Conservation (phyloP, 35 echinoderm and acorn worm genomes). For the Apostichopus japonicus region DNA sequence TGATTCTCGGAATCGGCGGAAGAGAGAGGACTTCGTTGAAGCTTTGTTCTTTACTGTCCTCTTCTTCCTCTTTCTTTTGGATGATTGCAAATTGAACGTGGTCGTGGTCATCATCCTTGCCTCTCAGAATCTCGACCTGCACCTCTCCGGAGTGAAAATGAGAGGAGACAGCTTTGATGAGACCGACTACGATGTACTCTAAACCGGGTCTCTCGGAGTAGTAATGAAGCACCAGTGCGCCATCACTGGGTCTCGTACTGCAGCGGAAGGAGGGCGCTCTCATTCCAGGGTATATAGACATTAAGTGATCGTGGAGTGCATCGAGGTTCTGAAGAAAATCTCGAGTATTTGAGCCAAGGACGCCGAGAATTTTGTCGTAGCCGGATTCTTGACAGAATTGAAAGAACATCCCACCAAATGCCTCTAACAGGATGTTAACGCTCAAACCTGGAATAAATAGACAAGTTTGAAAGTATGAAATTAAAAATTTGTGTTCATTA, state of each 20-base stretch:
- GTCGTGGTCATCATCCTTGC: conserved; percentile 83
- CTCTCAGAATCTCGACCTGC: conserved; percentile 81
- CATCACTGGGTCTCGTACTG: conserved; percentile 83
- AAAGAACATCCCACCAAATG: conserved; percentile 92
- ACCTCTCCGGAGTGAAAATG: conserved; percentile 81
- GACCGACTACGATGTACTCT: conserved; percentile 89
- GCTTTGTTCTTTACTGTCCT: conserved; percentile 32
- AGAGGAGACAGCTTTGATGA: conserved; percentile 75
- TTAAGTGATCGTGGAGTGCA: conserved; percentile 90
- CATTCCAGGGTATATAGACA: conserved; percentile 92
- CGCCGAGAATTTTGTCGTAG: conserved; percentile 89
- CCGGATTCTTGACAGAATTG: conserved; percentile 83
- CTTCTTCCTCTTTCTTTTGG: conserved; percentile 65
- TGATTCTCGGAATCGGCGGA: conserved; percentile 69
- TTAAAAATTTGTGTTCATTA: too few relatives aligned
- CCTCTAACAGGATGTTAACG: conserved; percentile 79
- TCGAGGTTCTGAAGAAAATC: conserved; percentile 91
- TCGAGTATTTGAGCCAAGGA: conserved; percentile 85
- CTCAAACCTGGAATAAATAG: conserved; percentile 69
- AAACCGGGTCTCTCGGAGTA: conserved; percentile 91
- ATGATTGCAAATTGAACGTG: conserved; percentile 97
- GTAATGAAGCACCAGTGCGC: conserved; percentile 96
- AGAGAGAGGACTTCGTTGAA: conserved; percentile 44
- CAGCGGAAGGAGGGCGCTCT: conserved; percentile 94
- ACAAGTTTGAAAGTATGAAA: neutral